These are phyloP conservation scores for Zygogramma bicolorata DNA, from an alignment of 2,888 invertebrate species.

Conservation along the genomic window DNA sequence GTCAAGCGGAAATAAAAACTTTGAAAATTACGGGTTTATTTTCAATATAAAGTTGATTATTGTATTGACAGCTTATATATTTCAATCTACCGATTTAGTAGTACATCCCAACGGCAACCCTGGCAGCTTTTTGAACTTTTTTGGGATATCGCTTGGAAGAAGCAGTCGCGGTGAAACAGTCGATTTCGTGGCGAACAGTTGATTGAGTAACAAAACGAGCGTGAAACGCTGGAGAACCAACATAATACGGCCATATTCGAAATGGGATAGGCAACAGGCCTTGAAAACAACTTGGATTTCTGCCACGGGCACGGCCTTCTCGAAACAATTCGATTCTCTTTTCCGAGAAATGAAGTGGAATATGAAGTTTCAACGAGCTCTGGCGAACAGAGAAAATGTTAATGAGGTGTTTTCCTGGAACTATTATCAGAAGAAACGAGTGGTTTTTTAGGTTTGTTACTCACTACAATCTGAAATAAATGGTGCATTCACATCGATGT, in stretches of 20 bases:
- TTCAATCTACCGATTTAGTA: background rate
- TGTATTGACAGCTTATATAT: too few species aligned
- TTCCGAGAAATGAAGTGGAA: background rate
- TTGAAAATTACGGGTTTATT: too few species aligned
- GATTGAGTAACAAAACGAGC: slow-evolving; percentile 10
- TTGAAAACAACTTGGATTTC: slow-evolving; percentile 4
- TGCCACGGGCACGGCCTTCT: background rate
- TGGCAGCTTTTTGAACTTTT: background rate
- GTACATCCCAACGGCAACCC: background rate
- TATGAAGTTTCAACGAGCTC: background rate
- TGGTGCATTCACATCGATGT: too few species aligned
- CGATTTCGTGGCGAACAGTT: background rate
- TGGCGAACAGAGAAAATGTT: background rate
- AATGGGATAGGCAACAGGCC: slow-evolving; percentile 11
- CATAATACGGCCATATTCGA: background rate
- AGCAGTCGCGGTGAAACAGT: slow-evolving; percentile 1
- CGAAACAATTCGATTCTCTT: background rate
- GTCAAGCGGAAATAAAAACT: too few species aligned
- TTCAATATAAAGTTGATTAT: too few species aligned
- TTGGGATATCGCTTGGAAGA: slow-evolving; percentile 4
- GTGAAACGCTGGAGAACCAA: background rate
- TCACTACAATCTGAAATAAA: too few species aligned
- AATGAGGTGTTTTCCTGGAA: background rate
- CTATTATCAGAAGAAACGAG: background rate
- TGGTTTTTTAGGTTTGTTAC: too few species aligned